Base-by-base conservation (phyloP, 1,140 invertebrate species). In the Micrasema minimum region DNA sequence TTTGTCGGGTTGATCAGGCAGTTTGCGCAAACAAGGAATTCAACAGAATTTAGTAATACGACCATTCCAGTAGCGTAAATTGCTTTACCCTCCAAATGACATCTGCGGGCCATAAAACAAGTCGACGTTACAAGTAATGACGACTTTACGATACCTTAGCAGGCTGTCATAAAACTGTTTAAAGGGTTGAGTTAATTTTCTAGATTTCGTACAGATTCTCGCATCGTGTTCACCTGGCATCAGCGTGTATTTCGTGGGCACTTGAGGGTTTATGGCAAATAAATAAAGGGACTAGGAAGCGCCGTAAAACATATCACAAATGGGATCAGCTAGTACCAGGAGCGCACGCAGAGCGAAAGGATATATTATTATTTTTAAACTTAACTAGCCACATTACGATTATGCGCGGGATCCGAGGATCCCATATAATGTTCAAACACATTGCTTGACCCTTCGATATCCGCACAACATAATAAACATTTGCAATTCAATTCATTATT, bases 401-500 rank as follows among this genome's bases (percentile, higher is more conserved):
- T 62, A 46, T 62, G 59, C 45, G 38, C 22, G 59, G 38, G 7
- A n/a, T 22, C 22, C 50, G 12, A 46, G 38, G 5, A 14, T 26
- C 41, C 59, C 59, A 46, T 62, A 45, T 45, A 45, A 62, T 62
- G 22, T 22, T 45, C 57, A 14, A 62, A 45, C 20, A 22, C 57
- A 22, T 20, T 5, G 48, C 48, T 55, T 55, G 50, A 68, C 51
- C 66, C 51, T 57, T 48, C 53, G 50, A 68, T 68, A 48, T 22
- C 66, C 50, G 53, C 53, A 46, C 37, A 59, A 37, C 37, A 64
- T 57, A 59, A 72, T 72, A 72, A 66, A 72, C 70, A 72, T 72
- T 72, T 72, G 70, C 70, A 72, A 72, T 72, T 67, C 64, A 65
- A 72, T 72, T 72, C 70, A 72, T 72, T 72, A 72, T 72, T 72